A percentile compares a stretch with the other conserved stretches of the same genome.
Evolutionary conservation across 2,113 vertebrate genomes (phyloP).

Genomic region (Excalfactoria chinensis): DNA sequence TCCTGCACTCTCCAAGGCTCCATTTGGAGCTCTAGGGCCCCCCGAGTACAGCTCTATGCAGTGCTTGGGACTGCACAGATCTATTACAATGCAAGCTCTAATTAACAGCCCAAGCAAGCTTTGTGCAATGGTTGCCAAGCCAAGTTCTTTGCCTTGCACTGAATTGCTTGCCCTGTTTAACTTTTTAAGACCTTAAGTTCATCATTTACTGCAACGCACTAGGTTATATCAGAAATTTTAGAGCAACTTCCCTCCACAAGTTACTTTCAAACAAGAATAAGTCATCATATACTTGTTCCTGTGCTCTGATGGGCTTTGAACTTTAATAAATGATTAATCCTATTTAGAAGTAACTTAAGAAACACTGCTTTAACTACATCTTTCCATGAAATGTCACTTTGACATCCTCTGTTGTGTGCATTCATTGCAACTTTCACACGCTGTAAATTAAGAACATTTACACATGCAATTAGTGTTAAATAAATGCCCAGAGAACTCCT

Average conservation of each 20-base stretch:
- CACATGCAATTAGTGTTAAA: slow-evolving; percentile 68
- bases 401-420: slow-evolving; percentile 47
- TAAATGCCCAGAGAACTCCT: slow-evolving; percentile 59
- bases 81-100: not conserved
- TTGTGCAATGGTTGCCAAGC: not conserved
- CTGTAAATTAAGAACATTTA: slow-evolving; percentile 68
- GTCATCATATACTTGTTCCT: not conserved
- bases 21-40: not conserved
- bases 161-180: not conserved
- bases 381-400: slow-evolving; percentile 40
- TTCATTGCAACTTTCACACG: slow-evolving; percentile 62
- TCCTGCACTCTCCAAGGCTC: not conserved
- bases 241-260: not conserved
- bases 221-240: not conserved
- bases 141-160: slow-evolving; percentile 2
- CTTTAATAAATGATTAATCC: slow-evolving; percentile 58
- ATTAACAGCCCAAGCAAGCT: slow-evolving; percentile 48
- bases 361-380: slow-evolving; percentile 29
- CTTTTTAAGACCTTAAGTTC: not conserved
- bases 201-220: accelerated
- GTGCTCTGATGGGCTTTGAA: slow-evolving; percentile 10
- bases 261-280: slow-evolving; percentile 16
- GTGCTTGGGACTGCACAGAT: not conserved
- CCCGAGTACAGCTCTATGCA: not conserved
- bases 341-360: slow-evolving; percentile 44